phyloP scores from a whole-genome alignment of 1,140 invertebrate genomes.

The Drosophila kepulauana region DNA sequence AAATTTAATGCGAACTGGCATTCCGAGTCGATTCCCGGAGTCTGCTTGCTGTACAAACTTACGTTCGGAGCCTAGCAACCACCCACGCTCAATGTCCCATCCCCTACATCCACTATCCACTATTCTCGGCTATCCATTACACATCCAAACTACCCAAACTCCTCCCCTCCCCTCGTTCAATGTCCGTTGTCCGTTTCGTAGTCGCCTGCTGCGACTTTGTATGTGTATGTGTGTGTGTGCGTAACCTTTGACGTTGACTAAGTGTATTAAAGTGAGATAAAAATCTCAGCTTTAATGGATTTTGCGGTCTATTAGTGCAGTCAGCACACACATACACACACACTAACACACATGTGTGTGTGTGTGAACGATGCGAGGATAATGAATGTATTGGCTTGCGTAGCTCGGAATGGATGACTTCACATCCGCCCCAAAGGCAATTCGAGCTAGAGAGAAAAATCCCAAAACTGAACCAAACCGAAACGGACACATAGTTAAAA shows the following conservation, averaged over 20 bases:
- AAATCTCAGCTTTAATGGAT: slow-evolving; percentile 82
- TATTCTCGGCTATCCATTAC: neutral
- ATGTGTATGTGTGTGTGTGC: slow-evolving; percentile 24
- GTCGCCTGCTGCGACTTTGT: slow-evolving; percentile 8
- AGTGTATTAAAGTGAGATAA: slow-evolving; percentile 83
- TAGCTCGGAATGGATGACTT: slow-evolving; percentile 69
- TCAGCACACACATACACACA: slow-evolving; percentile 15
- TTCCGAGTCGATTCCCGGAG: neutral
- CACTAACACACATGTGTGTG: slow-evolving; percentile 14
- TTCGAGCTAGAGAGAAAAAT: slow-evolving; percentile 19
- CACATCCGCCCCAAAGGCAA: slow-evolving; percentile 59
- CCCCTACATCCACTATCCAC: neutral
- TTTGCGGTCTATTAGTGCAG: slow-evolving; percentile 80
- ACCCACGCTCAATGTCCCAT: neutral
- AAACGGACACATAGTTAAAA: slow-evolving; percentile 32
- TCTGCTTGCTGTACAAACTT: neutral
- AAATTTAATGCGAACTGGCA: slow-evolving; percentile 70
- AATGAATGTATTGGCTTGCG: slow-evolving; percentile 79
- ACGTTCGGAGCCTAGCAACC: neutral
- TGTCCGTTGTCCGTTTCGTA: neutral
- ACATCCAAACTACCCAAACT: neutral
- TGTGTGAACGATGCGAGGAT: slow-evolving; percentile 36
- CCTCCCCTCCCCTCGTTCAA: neutral
- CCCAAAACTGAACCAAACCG: neutral
- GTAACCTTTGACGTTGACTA: slow-evolving; percentile 80